A percentile compares a stretch with the other conserved stretches of the same genome.
phyloP scores from a whole-genome alignment of 1,140 invertebrate genomes.

The Drosophila tropicalis region DNA sequence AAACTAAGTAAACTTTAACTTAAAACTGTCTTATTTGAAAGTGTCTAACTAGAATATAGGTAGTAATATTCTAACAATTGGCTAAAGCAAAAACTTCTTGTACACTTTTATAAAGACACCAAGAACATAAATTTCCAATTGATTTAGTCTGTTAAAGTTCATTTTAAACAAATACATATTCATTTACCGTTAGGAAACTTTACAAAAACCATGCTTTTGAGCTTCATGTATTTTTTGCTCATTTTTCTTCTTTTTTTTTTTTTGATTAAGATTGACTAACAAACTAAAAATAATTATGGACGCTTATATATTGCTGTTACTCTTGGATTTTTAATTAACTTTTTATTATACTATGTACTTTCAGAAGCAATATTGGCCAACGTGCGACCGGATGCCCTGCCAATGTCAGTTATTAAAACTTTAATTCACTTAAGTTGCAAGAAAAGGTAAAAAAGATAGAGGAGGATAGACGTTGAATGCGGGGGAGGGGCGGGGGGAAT shows the following conservation, averaged over 20 bases:
- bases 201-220: background rate
- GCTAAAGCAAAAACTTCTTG: too few relatives aligned
- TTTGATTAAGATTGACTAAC: constrained; percentile 24
- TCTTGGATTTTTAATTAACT: constrained; percentile 74
- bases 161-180: too few relatives aligned
- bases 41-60: too few relatives aligned
- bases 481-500: background rate
- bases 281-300: constrained; percentile 27
- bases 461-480: background rate
- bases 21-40: too few relatives aligned
- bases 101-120: too few relatives aligned
- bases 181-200: too few relatives aligned
- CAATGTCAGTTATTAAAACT: constrained; percentile 71
- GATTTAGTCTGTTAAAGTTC: too few relatives aligned
- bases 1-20: too few relatives aligned
- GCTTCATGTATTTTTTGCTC: background rate
- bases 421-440: constrained; percentile 69
- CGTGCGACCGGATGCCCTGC: constrained; percentile 31
- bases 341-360: constrained; percentile 30
- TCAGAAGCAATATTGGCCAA: constrained; percentile 29
- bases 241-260: constrained; percentile 15
- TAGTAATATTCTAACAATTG: too few relatives aligned
- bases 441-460: constrained; percentile 55
- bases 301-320: constrained; percentile 15
- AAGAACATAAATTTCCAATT: too few relatives aligned